Conservation (phyloP, 2,113 vertebrate genomes). For the Alces alces region DNA sequence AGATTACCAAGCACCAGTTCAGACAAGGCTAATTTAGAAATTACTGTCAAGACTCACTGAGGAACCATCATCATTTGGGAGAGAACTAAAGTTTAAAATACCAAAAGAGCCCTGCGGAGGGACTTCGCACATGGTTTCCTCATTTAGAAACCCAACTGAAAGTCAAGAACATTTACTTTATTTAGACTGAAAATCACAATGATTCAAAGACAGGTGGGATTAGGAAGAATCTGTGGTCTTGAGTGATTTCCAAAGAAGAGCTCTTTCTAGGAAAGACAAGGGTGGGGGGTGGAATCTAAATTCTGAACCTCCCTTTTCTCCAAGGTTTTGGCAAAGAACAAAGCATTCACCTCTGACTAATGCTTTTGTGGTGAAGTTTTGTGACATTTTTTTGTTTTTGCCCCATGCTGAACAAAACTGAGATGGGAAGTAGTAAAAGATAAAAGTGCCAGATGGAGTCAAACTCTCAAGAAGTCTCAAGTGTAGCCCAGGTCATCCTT, state of each 20-base stretch:
- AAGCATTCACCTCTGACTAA: background rate
- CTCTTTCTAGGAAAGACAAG: background rate
- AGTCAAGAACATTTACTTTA: background rate
- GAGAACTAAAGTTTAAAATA: background rate
- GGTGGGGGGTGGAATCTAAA: background rate
- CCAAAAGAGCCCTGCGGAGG: background rate
- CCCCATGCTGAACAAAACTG: background rate
- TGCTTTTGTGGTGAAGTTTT: background rate
- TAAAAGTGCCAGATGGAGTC: background rate
- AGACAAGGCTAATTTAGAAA: constrained; percentile 62
- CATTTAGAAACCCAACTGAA: constrained; percentile 9
- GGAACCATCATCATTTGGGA: constrained; percentile 1
- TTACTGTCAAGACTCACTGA: constrained; percentile 32
- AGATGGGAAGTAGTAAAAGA: background rate
- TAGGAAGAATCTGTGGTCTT: background rate
- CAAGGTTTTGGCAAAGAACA: background rate
- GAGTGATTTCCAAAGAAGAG: background rate
- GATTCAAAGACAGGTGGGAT: background rate
- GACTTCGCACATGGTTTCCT: background rate
- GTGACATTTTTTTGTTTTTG: background rate
- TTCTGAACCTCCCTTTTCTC: background rate
- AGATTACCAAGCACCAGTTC: constrained; percentile 50
- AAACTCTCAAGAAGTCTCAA: background rate
- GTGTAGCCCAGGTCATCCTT: background rate
- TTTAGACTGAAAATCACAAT: background rate